phyloP scores from a whole-genome alignment of 2,888 invertebrate genomes.

The Amblyjoppa fuscipennis region DNA sequence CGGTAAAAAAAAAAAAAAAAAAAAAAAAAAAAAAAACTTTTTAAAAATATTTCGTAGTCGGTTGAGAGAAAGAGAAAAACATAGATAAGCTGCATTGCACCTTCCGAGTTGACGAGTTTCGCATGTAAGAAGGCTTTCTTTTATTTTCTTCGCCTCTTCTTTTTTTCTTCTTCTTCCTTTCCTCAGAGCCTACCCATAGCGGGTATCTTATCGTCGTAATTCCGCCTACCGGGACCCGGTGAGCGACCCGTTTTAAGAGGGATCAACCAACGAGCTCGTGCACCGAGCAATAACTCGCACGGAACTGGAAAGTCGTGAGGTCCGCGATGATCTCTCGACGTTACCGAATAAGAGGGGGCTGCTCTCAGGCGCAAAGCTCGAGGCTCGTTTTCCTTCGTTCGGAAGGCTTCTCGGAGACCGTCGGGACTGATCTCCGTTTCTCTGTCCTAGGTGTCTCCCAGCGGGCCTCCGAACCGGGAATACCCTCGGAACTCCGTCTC shows the following conservation, averaged over 20 bases:
- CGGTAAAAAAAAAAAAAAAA: background rate
- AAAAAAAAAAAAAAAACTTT: background rate
- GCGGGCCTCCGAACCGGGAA: background rate
- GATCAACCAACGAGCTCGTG: background rate
- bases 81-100: constrained; percentile 34
- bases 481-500: constrained; percentile 15
- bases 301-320: constrained; percentile 35
- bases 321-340: constrained; percentile 20
- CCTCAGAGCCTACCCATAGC: constrained; percentile 3
- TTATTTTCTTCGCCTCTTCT: constrained; percentile 25
- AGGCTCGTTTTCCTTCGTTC: constrained; percentile 28
- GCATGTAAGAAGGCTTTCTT: constrained; percentile 48
- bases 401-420: constrained; percentile 47
- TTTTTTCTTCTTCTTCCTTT: constrained; percentile 35
- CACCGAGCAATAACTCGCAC: constrained; percentile 2
- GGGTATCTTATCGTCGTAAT: constrained; percentile 57
- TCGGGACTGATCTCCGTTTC: constrained; percentile 9
- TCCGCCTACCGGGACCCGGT: constrained; percentile 22
- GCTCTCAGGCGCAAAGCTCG: constrained; percentile 25
- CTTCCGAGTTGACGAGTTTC: constrained; percentile 41
- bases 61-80: background rate
- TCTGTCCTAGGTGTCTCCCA: constrained; percentile 24
- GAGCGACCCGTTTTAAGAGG: constrained; percentile 15
- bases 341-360: constrained; percentile 40
- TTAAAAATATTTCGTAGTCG: background rate